These are phyloP conservation scores for Paramuricea clavata DNA, from an alignment of 92 coral and sea anemone genomes.

Conservation along the genomic window DNA sequence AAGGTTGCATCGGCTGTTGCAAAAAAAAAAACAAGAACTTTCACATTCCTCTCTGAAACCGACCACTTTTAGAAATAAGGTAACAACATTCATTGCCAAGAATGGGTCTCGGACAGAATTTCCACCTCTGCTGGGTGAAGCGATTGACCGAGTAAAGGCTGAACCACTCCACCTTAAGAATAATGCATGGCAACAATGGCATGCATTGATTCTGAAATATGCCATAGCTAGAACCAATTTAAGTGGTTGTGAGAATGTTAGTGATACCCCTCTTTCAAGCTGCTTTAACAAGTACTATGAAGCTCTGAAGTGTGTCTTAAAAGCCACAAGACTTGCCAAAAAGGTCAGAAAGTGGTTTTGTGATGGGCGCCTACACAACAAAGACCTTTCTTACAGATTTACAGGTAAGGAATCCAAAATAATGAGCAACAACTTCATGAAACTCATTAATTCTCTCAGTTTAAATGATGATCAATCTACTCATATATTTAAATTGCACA, in stretches of 20 bases:
- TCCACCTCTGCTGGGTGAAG: slow-evolving; percentile 54
- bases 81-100: slow-evolving; percentile 54
- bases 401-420: slow-evolving; percentile 67
- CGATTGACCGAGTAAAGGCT: slow-evolving; percentile 58
- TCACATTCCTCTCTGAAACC: slow-evolving; percentile 4
- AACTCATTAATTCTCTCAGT: slow-evolving; percentile 46
- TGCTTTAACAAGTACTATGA: slow-evolving; percentile 64
- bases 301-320: slow-evolving; percentile 56
- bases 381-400: slow-evolving; percentile 63
- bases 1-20: slow-evolving; percentile 59
- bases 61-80: slow-evolving; percentile 44
- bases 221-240: slow-evolving; percentile 58
- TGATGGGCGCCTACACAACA: slow-evolving; percentile 64
- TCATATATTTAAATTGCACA: slow-evolving; percentile 46
- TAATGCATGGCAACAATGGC: slow-evolving; percentile 73
- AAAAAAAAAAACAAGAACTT: slow-evolving; percentile 2
- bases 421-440: slow-evolving; percentile 67
- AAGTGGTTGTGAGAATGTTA: slow-evolving; percentile 44
- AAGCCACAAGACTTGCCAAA: slow-evolving; percentile 69
- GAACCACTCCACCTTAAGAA: slow-evolving; percentile 66
- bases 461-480: slow-evolving; percentile 62
- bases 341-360: slow-evolving; percentile 72
- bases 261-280: slow-evolving; percentile 59
- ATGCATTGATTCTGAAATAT: slow-evolving; percentile 64
- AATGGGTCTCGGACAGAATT: slow-evolving; percentile 60